Percentiles rank a stretch among this genome's conserved stretches.
phyloP scores from a whole-genome alignment of 2,888 invertebrate genomes.

The Malacosoma neustria region DNA sequence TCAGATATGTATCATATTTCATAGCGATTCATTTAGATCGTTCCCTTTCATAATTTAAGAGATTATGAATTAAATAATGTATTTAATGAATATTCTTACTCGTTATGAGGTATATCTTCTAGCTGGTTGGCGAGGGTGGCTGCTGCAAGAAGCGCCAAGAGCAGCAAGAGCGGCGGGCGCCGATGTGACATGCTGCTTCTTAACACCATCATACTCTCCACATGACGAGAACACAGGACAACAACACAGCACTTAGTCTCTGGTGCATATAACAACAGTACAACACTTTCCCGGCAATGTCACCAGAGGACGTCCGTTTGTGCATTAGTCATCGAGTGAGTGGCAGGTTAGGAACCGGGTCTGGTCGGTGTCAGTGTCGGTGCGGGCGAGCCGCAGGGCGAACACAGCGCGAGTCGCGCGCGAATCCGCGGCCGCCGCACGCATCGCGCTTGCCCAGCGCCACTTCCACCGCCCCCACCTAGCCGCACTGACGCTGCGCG shows the following conservation, averaged over 20 bases:
- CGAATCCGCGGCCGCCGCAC: slow-evolving; percentile 23
- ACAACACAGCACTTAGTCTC: slow-evolving; percentile 38
- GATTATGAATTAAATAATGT: neutral
- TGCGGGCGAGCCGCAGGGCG: slow-evolving; percentile 43
- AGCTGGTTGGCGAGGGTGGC: slow-evolving; percentile 81
- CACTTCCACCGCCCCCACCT: slow-evolving; percentile 23
- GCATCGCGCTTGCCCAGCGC: slow-evolving; percentile 28
- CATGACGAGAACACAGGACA: slow-evolving; percentile 49
- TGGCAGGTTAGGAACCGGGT: slow-evolving; percentile 31
- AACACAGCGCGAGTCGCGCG: slow-evolving; percentile 41
- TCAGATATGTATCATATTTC: no score
- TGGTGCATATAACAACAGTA: slow-evolving; percentile 42
- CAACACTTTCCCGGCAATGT: slow-evolving; percentile 40
- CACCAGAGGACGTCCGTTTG: slow-evolving; percentile 36
- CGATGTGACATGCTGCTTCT: slow-evolving; percentile 47
- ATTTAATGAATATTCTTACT: slow-evolving; percentile 76
- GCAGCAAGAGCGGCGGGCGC: slow-evolving; percentile 43
- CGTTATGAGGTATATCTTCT: slow-evolving; percentile 92
- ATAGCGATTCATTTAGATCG: no score
- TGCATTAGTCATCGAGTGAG: slow-evolving; percentile 44
- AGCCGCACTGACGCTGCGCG: slow-evolving; percentile 70
- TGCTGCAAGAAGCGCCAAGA: slow-evolving; percentile 45
- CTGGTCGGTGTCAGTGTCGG: slow-evolving; percentile 27
- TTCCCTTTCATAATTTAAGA: neutral
- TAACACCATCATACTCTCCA: slow-evolving; percentile 53